These are phyloP conservation scores for Scrobipalpa costella DNA, from an alignment of 2,888 invertebrate genomes.

Conservation along the genomic window DNA sequence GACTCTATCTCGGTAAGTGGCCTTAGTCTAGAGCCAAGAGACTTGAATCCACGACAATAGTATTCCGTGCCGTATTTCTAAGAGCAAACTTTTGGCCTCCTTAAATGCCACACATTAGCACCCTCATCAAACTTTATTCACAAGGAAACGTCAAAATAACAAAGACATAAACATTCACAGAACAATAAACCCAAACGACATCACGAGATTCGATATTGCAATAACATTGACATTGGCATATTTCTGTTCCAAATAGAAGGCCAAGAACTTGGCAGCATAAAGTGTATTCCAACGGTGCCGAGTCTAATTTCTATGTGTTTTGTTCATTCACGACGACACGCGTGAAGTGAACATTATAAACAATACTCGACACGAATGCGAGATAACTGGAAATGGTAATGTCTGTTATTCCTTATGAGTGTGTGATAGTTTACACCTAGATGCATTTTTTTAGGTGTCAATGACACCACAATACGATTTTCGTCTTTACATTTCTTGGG, in stretches of 20 bases:
- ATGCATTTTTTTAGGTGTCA: neutral
- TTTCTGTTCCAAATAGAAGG: conserved; percentile 17
- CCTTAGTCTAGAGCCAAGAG: no score
- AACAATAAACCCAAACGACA: neutral
- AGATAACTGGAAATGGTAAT: conserved; percentile 3
- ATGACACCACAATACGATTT: neutral
- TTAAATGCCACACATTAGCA: no score
- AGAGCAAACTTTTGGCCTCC: no score
- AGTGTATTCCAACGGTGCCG: neutral
- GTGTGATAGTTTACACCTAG: neutral
- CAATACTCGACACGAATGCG: conserved; percentile 5
- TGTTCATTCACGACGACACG: conserved; percentile 1
- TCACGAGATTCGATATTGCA: conserved; percentile 4
- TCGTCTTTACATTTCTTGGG: neutral
- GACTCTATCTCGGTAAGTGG: no score
- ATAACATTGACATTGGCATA: conserved; percentile 27
- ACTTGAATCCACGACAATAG: no score
- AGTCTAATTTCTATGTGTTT: conserved; percentile 12
- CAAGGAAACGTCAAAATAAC: no score
- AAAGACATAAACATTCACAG: neutral
- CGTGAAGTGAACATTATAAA: conserved; percentile 14
- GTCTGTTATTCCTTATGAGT: neutral
- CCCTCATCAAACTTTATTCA: no score
- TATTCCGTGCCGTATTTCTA: no score
- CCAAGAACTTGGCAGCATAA: conserved; percentile 16